A percentile compares a stretch with the other conserved stretches of the same genome.
These are phyloP conservation scores for Tachysurus vachellii DNA, from an alignment of 2,113 vertebrate genomes.

Conservation along the genomic window DNA sequence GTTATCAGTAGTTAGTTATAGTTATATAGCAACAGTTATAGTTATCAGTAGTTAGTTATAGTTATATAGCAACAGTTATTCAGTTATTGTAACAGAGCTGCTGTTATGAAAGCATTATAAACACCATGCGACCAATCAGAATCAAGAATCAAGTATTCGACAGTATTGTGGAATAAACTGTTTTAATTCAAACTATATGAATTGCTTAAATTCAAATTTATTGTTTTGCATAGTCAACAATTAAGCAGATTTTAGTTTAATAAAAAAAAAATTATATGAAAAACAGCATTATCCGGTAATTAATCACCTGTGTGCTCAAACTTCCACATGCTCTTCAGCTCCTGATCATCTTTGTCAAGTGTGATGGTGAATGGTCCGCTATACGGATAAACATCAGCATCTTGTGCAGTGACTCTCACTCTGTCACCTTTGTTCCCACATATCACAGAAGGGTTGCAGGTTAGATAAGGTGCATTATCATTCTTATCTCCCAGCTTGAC, in stretches of 20 bases:
- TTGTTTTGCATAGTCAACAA: not conserved
- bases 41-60: too few species aligned
- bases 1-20: too few species aligned
- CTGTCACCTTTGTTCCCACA: constrained; percentile 62
- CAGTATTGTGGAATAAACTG: not conserved
- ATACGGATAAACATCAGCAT: constrained; percentile 65
- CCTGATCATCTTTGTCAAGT: constrained; percentile 52
- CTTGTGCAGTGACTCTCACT: constrained; percentile 62
- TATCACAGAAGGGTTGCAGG: constrained; percentile 50
- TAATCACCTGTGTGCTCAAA: constrained; percentile 66
- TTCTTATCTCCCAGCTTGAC: constrained; percentile 74
- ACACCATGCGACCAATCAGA: not conserved
- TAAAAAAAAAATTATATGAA: not conserved
- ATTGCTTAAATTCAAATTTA: not conserved
- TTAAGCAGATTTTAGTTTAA: not conserved
- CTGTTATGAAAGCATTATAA: too few species aligned
- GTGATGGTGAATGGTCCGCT: constrained; percentile 72
- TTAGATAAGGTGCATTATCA: constrained; percentile 69
- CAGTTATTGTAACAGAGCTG: not conserved
- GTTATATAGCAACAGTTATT: too few species aligned
- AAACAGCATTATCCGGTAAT: not conserved
- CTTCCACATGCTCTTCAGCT: constrained; percentile 67
- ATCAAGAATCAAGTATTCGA: not conserved
- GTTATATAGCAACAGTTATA: too few species aligned
- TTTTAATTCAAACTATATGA: not conserved